phyloP scores from a whole-genome alignment of 2,888 invertebrate genomes.

The Carabus problematicus region DNA sequence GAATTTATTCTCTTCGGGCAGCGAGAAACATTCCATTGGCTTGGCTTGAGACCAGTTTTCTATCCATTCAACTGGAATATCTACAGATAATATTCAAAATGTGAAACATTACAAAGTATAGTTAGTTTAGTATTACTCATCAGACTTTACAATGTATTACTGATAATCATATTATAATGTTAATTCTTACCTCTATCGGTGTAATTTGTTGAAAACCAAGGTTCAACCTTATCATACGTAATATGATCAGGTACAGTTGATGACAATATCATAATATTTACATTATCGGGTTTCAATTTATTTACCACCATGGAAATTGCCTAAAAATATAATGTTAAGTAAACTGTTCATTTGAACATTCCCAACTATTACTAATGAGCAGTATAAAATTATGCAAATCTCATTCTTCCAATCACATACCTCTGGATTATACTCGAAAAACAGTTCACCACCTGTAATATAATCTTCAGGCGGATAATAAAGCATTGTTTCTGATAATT shows the following conservation, averaged over 20 bases:
- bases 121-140: conserved; percentile 22
- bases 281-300: conserved; percentile 68
- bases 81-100: conserved; percentile 51
- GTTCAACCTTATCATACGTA: conserved; percentile 71
- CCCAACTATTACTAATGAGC: no score
- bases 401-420: conserved; percentile 52
- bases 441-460: conserved; percentile 77
- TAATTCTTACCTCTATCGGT: conserved; percentile 63
- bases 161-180: no score
- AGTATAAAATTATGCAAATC: no score
- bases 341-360: no score
- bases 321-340: no score
- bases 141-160: no score
- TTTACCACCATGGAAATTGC: conserved; percentile 68
- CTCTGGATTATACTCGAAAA: conserved; percentile 78
- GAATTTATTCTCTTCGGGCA: conserved; percentile 77
- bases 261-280: conserved; percentile 75
- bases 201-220: conserved; percentile 87
- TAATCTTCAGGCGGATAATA: conserved; percentile 80
- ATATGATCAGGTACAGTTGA: conserved; percentile 64
- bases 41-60: conserved; percentile 67
- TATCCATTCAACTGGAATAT: conserved; percentile 70
- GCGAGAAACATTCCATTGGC: conserved; percentile 66
- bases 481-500: conserved; percentile 79
- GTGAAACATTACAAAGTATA: conserved; percentile 10